Conservation (phyloP, 2,797 vertebrate species). For the Oceanodroma leucorhoa region DNA sequence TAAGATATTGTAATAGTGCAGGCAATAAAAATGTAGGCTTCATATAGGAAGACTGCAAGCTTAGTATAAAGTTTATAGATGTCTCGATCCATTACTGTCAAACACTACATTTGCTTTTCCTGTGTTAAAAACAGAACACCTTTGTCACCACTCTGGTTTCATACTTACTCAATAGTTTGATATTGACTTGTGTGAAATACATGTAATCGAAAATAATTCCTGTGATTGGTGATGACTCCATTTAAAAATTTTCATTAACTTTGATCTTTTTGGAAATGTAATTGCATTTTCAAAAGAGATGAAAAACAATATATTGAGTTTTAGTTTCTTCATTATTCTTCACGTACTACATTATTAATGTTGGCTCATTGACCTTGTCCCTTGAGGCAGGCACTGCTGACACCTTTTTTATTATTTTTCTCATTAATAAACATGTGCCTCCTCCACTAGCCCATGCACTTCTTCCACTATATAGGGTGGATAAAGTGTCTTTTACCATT, state of each 20-base stretch:
- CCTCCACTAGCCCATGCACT: neutral
- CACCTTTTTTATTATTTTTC: slow-evolving; percentile 49
- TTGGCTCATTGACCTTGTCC: neutral
- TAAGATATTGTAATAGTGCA: neutral
- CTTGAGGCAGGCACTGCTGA: slow-evolving; percentile 7
- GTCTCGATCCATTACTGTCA: neutral
- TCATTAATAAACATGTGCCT: slow-evolving; percentile 43
- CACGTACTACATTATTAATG: slow-evolving; percentile 16
- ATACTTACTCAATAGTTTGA: neutral
- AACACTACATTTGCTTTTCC: neutral
- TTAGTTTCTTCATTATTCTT: neutral
- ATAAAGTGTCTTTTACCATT: neutral
- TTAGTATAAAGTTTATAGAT: neutral
- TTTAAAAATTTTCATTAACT: neutral
- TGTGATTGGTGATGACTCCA: neutral
- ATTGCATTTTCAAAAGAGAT: neutral
- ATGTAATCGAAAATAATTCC: neutral
- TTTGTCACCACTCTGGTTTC: neutral
- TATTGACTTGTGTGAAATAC: neutral
- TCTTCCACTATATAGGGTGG: neutral
- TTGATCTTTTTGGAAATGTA: neutral
- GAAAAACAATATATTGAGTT: neutral
- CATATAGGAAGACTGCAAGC: neutral
- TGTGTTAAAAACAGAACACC: neutral
- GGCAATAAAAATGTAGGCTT: neutral